Base-by-base conservation (phyloP, 1,140 invertebrate species). In the Elymnias hypermnestra region DNA sequence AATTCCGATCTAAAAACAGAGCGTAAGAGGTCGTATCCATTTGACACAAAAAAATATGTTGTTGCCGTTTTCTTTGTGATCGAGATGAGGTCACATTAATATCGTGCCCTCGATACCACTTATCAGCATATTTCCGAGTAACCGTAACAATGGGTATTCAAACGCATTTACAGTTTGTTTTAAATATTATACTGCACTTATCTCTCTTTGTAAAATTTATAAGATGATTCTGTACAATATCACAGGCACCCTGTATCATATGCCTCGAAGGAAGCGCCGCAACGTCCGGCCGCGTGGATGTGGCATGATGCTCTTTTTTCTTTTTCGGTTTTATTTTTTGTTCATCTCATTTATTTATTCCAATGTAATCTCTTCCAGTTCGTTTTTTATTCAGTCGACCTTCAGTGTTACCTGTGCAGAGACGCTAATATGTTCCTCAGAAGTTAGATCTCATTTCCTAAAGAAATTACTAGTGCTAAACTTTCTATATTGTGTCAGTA, bases 311-410 rank as follows among this genome's bases (percentile, higher is more conserved):
- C 69, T 83, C 78, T 83, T 79, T 81, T 78, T 78, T 36, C 67
- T 63, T 77, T 76, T 79, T 73, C 57, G 77, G 70, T 79, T 85
- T n/a, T 81, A 65, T 77, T 81, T 82, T 83, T 83, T 76, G 81
- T 85, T 87, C 82, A 83, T 84, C 79, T 83, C 81, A 83, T 86
- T 86, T 87, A 86, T 87, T 86, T 87, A 85, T 87, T 87, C 83
- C 83, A 85, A 86, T 86, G 83, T 87, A 87, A 87, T 87, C 81
- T 85, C 77, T 82, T 83, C 82, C 75, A 83, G 66, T 75, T 79
- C 69, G 67, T 83, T 86, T 87, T 87, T 86, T 86, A 84, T 86
- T 84, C 82, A 87, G 79, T 86, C 77, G 77, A 71, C 78, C 78
- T 83, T 83, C 74, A 85, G 77, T 82, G 63, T 76, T 87, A 86